A percentile compares a stretch with the other conserved stretches of the same genome.
Conservation (phyloP, 1,140 invertebrate species). For the Diachasmimorpha longicaudata region DNA sequence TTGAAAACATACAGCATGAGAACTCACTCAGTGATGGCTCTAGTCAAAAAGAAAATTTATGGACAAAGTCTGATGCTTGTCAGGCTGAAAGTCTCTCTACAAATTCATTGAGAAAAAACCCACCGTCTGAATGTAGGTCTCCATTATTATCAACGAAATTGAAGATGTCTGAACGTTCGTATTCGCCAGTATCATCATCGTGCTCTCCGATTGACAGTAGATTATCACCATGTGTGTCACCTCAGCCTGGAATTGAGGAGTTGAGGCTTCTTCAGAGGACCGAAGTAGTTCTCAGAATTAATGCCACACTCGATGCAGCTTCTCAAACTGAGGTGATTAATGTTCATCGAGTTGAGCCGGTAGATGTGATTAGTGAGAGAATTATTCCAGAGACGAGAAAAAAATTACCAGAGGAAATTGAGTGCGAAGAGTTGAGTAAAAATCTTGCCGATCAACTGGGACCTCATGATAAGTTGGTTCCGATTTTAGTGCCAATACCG, state of each 20-base stretch:
- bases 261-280: conserved; percentile 68
- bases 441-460: conserved; percentile 76
- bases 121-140: conserved; percentile 32
- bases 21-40: conserved; percentile 47
- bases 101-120: conserved; percentile 12
- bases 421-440: conserved; percentile 77
- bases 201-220: conserved; percentile 41
- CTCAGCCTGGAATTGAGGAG: conserved; percentile 60
- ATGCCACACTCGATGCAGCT: conserved; percentile 67
- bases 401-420: conserved; percentile 79
- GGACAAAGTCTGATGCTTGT: conserved; percentile 32
- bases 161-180: conserved; percentile 43
- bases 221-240: conserved; percentile 49
- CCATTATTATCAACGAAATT: conserved; percentile 40
- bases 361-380: conserved; percentile 18
- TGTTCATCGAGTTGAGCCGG: neutral
- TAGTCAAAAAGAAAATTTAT: conserved; percentile 52
- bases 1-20: neutral
- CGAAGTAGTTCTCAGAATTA: conserved; percentile 68
- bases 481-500: conserved; percentile 72
- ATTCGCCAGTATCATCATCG: conserved; percentile 44
- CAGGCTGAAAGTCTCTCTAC: conserved; percentile 26
- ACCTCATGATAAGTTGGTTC: conserved; percentile 73
- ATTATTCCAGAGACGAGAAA: conserved; percentile 52
- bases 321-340: conserved; percentile 67